Base-by-base conservation (phyloP, 1,140 invertebrate genomes). In the Pachyrhynchus sulphureomaculatus region DNA sequence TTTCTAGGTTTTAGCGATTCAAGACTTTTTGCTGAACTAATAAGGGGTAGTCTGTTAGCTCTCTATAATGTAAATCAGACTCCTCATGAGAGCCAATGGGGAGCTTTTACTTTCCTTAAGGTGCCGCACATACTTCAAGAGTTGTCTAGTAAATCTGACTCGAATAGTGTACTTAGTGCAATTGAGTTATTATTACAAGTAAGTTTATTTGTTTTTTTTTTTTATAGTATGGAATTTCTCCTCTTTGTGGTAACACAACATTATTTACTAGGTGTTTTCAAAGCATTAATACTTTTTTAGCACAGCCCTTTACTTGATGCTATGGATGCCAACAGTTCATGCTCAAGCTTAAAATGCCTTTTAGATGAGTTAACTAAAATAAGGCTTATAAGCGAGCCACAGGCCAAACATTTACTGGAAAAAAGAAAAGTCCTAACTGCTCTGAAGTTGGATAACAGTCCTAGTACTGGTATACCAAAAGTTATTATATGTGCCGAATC, bases 51-150 rank as follows among this genome's bases (percentile, higher is more conserved):
- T 75, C 86, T 96, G 34, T 87, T 96, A 63, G 92, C 90, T n/a
- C 76, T 97, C 1, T 86, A 91, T 68, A 88, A 93, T 75, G 86
- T 86, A 1, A 86, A 87, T 45, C 88, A 87, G 64, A 84, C 83
- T 79, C 45, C 83, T 12, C 81, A 83, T 51, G 92, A 95, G 68
- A 86, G 93, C 1, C 87, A 94, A 70, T 97, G 94, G 92, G 91
- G 91, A 17, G 92, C 93, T 15, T 96, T 96, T 73, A 92, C 89
- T 9, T 96, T 96, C 75, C 80, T 97, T 0, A 96, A 96, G 80
- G 82, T 96, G 51, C 91, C 91, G 2, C 83, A 89, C 68, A 86
- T 92, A 52, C 80, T 93, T 10, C 84, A 86, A 53, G 86, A 89
- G 64, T 71, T 92, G 9, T 83, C 89, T 55, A 78, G 78, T 3